phyloP scores from a whole-genome alignment of 2,797 vertebrate genomes.

The Mormyrops boulengeri region DNA sequence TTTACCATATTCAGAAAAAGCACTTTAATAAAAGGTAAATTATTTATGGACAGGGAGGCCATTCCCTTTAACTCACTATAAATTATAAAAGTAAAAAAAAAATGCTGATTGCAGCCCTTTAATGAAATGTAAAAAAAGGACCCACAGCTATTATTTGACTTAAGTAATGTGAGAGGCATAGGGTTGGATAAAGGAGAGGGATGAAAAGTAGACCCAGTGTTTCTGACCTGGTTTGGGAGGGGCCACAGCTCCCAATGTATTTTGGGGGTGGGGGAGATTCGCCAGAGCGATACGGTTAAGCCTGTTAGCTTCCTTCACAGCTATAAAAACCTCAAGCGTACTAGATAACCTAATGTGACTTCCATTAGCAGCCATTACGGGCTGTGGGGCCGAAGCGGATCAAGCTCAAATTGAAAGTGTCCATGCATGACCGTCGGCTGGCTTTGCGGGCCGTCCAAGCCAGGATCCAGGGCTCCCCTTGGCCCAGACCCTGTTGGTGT shows the following conservation, averaged over 20 bases:
- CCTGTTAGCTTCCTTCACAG: background rate
- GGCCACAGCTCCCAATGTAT: background rate
- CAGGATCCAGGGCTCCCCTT: background rate
- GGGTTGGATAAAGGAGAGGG: background rate
- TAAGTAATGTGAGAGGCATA: background rate
- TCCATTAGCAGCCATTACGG: conserved; percentile 55
- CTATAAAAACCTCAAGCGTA: background rate
- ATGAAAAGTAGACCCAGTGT: background rate
- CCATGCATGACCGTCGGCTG: conserved; percentile 57
- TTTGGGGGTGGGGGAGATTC: background rate
- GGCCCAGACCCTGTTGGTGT: background rate
- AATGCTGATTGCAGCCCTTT: background rate
- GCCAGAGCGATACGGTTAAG: background rate
- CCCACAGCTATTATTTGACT: background rate
- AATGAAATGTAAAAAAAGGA: background rate
- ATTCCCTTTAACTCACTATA: background rate
- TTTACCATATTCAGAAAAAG: background rate
- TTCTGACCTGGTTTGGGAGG: background rate
- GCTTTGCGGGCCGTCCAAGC: conserved; percentile 29
- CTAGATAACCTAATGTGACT: conserved; percentile 54
- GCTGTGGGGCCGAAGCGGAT: conserved; percentile 47
- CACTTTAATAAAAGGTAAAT: background rate
- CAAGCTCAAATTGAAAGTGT: conserved; percentile 62
- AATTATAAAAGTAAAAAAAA: background rate
- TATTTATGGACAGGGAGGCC: background rate